A percentile compares a stretch with the other conserved stretches of the same genome.
These are phyloP conservation scores for Morbakka virulenta DNA, from an alignment of 30 jellyfish, hydroid and myxozoan genomes.

Conservation along the genomic window DNA sequence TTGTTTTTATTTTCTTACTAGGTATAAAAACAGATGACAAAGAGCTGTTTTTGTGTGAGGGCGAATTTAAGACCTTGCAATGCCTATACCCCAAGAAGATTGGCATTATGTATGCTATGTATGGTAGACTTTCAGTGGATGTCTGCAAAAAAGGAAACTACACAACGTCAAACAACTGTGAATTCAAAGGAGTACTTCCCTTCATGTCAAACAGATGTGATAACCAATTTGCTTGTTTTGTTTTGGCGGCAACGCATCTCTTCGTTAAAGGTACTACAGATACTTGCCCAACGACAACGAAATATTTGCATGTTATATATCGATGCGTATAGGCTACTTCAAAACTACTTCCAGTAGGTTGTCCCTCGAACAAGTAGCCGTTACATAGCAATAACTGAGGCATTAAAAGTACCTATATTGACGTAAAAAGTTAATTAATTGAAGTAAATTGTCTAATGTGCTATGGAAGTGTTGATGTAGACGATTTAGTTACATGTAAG, in stretches of 20 bases:
- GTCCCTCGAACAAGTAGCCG: too few species aligned
- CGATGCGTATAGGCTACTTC: neutral
- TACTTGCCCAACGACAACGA: conserved; percentile 18
- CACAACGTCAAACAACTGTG: neutral
- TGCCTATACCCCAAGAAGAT: neutral
- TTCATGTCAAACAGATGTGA: neutral
- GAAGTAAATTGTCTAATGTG: too few species aligned
- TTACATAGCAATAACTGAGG: too few species aligned
- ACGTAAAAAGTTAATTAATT: too few species aligned
- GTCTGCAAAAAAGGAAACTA: neutral
- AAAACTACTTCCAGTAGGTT: too few species aligned
- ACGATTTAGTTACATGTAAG: too few species aligned
- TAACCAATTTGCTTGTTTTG: neutral
- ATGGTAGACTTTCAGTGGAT: conserved; percentile 2
- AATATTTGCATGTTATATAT: conserved; percentile 13
- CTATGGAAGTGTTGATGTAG: too few species aligned
- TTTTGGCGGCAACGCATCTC: neutral
- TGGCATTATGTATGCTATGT: conserved; percentile 1
- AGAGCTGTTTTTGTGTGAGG: neutral
- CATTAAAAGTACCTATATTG: too few species aligned
- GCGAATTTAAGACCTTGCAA: neutral
- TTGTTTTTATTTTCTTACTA: too few species aligned
- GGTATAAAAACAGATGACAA: neutral
- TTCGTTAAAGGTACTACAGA: neutral
- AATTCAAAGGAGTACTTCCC: neutral